These are phyloP conservation scores for Drosophila neocordata DNA, from an alignment of 1,140 invertebrate genomes.

Conservation along the genomic window DNA sequence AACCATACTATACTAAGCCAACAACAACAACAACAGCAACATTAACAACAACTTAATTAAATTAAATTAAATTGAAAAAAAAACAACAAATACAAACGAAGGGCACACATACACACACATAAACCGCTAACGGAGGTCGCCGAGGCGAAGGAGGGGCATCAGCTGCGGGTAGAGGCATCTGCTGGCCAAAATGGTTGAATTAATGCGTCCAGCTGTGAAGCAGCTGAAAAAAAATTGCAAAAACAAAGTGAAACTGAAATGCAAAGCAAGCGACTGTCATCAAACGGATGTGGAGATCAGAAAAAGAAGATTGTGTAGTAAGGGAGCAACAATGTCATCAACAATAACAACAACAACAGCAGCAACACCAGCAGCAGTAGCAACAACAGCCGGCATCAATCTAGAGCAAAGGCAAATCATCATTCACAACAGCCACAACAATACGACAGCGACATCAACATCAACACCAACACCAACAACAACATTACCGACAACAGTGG, in stretches of 20 bases:
- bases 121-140: not conserved
- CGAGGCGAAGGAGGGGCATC: not conserved
- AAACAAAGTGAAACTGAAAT: constrained; percentile 71
- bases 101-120: not conserved
- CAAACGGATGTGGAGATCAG: constrained; percentile 5
- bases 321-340: constrained; percentile 6
- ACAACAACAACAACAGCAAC: constrained; percentile 12
- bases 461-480: constrained; percentile 32
- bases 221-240: constrained; percentile 28
- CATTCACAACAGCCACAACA: constrained; percentile 14
- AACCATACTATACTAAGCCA: constrained; percentile 1
- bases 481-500: constrained; percentile 58
- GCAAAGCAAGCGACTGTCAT: not conserved
- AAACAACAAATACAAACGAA: constrained; percentile 2
- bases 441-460: constrained; percentile 17
- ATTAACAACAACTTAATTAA: constrained; percentile 5
- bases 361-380: not conserved
- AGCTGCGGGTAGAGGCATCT: not conserved
- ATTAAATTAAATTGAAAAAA: constrained; percentile 4
- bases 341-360: not conserved
- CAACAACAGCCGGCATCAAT: constrained; percentile 15
- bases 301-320: not conserved
- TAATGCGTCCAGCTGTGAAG: constrained; percentile 22
- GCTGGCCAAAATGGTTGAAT: constrained; percentile 12
- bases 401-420: constrained; percentile 5